phyloP scores from a whole-genome alignment of 2,113 vertebrate genomes.

The Thamnaconus septentrionalis region DNA sequence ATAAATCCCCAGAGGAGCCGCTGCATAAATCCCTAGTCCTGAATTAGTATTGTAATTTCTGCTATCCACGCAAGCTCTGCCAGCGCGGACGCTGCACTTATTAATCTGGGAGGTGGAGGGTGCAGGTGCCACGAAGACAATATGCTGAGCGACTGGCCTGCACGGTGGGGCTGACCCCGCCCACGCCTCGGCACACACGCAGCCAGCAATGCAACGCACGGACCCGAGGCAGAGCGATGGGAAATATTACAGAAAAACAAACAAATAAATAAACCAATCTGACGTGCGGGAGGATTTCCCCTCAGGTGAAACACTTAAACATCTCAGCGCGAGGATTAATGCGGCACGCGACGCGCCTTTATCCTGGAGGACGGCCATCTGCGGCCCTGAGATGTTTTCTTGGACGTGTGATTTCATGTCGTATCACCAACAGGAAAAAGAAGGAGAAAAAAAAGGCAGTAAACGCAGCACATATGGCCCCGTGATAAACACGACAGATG shows the following conservation, averaged over 20 bases:
- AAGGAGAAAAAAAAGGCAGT: not conserved
- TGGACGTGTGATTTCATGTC: conserved; percentile 13
- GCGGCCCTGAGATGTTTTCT: conserved; percentile 4
- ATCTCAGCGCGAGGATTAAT: too few relatives aligned
- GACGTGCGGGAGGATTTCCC: too few relatives aligned
- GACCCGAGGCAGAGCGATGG: too few relatives aligned
- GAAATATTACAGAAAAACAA: too few relatives aligned
- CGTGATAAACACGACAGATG: conserved; percentile 67
- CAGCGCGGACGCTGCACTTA: conserved; percentile 62
- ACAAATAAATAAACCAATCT: too few relatives aligned
- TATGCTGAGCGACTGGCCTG: conserved; percentile 62
- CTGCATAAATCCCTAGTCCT: conserved; percentile 66
- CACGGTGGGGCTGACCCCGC: conserved; percentile 54
- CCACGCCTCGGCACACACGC: conserved; percentile 47
- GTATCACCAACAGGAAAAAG: not conserved
- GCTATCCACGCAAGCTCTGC: conserved; percentile 63
- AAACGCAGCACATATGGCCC: conserved; percentile 57
- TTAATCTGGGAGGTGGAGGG: conserved; percentile 66
- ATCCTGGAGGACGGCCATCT: too few relatives aligned
- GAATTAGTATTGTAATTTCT: conserved; percentile 77
- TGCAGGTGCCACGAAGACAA: conserved; percentile 71
- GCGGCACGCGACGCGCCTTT: too few relatives aligned
- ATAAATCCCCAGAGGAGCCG: conserved; percentile 67
- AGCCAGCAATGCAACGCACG: conserved; percentile 26
- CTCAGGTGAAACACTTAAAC: too few relatives aligned